Percentiles rank a stretch among this genome's conserved stretches.
phyloP scores from a whole-genome alignment of 2,888 invertebrate species.

The Octonoba sinensis region DNA sequence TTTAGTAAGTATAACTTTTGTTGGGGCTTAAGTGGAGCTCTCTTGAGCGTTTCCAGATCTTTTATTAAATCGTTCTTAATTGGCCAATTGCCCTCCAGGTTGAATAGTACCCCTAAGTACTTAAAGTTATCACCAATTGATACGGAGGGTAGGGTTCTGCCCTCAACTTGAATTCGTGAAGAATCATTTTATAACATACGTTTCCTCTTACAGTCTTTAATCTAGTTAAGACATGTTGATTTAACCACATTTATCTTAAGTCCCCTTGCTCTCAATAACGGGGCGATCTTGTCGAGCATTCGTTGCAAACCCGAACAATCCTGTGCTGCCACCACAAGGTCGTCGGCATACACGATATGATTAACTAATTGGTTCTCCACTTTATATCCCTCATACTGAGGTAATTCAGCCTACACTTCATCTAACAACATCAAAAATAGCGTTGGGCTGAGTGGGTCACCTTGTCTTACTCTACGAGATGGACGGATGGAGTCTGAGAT shows the following conservation, averaged over 20 bases:
- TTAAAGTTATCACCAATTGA: no score
- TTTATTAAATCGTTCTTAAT: background rate
- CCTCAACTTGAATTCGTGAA: no score
- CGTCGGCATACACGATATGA: background rate
- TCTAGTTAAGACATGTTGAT: background rate
- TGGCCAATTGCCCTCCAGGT: background rate
- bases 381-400: background rate
- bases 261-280: background rate
- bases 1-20: background rate
- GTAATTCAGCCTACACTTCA: background rate
- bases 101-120: no score
- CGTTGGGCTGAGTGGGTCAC: background rate
- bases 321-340: background rate
- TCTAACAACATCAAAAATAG: background rate
- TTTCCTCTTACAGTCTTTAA: background rate
- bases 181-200: background rate
- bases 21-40: background rate
- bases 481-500: no score
- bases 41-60: background rate
- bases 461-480: background rate
- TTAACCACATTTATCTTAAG: background rate
- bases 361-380: background rate
- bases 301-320: background rate
- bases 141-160: no score
- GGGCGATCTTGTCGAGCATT: background rate